phyloP scores from a whole-genome alignment of 1,140 invertebrate species.

The Meloidogyne exigua region DNA sequence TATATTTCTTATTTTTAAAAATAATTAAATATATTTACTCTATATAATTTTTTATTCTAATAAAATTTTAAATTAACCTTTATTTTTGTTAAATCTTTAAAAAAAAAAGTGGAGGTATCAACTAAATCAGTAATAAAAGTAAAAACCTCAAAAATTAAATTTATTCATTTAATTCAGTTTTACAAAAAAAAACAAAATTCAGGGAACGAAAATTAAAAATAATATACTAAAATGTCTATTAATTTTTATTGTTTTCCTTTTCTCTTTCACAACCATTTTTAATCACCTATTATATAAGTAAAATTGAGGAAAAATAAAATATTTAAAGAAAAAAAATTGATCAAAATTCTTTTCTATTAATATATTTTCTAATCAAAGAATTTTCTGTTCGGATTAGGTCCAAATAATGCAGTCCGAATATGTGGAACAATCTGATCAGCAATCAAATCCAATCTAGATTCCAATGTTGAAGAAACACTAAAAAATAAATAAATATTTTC shows the following conservation, averaged over 20 bases:
- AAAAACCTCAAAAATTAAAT: no score
- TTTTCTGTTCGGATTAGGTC: slow-evolving; percentile 88
- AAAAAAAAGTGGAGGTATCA: no score
- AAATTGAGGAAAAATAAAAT: no score
- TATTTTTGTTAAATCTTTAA: no score
- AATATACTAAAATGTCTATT: neutral
- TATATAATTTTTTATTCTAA: no score
- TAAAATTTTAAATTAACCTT: no score
- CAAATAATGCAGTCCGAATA: slow-evolving; percentile 87
- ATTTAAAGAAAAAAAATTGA: neutral
- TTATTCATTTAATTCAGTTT: no score
- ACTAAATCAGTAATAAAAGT: no score
- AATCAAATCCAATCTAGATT: slow-evolving; percentile 22
- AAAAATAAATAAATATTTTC: no score
- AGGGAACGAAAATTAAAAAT: neutral
- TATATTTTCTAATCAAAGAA: slow-evolving; percentile 79
- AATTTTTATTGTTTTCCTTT: neutral
- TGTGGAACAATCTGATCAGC: slow-evolving; percentile 76
- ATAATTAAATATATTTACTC: neutral
- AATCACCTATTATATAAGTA: no score
- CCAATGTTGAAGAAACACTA: slow-evolving; percentile 26
- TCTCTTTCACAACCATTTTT: neutral
- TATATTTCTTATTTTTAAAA: slow-evolving; percentile 47
- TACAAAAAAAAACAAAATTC: no score
- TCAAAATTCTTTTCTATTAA: neutral